Evolutionary conservation across 2,888 invertebrate species (phyloP).

Genomic region (Rotaria macrura): DNA sequence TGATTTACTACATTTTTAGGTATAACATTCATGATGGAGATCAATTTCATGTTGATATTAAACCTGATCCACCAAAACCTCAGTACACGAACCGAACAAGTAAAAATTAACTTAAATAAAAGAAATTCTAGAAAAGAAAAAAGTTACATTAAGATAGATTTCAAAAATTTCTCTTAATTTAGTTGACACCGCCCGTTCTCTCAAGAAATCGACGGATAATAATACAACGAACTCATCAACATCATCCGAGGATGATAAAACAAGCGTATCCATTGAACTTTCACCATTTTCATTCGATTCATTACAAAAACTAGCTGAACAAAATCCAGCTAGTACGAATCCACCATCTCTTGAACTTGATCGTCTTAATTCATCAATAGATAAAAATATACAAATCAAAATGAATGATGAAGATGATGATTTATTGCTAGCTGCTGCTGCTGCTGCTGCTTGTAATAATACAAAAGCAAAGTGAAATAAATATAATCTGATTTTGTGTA

Average conservation of each 20-base stretch:
- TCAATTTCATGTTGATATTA: conserved; percentile 37
- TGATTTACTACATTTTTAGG: neutral
- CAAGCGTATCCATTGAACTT: neutral
- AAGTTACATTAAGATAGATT: no score
- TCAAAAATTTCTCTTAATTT: neutral
- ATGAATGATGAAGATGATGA: neutral
- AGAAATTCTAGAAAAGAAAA: no score
- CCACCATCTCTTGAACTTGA: neutral
- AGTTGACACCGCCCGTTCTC: neutral
- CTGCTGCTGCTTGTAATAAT: neutral
- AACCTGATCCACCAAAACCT: conserved; percentile 35
- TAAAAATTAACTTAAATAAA: neutral
- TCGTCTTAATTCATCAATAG: neutral
- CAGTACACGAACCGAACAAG: neutral
- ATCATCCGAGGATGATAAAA: conserved; percentile 8
- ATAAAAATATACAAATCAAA: neutral
- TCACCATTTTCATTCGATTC: neutral
- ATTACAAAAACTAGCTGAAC: neutral
- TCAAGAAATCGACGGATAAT: neutral
- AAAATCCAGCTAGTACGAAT: neutral
- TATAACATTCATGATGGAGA: conserved; percentile 42
- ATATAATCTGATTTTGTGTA: neutral
- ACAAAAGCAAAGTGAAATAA: neutral
- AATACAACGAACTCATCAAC: neutral
- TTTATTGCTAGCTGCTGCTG: neutral